A percentile compares a stretch with the other conserved stretches of the same genome.
These are phyloP conservation scores for Branchinecta lynchi DNA, from an alignment of 1,140 invertebrate species.

Conservation along the genomic window DNA sequence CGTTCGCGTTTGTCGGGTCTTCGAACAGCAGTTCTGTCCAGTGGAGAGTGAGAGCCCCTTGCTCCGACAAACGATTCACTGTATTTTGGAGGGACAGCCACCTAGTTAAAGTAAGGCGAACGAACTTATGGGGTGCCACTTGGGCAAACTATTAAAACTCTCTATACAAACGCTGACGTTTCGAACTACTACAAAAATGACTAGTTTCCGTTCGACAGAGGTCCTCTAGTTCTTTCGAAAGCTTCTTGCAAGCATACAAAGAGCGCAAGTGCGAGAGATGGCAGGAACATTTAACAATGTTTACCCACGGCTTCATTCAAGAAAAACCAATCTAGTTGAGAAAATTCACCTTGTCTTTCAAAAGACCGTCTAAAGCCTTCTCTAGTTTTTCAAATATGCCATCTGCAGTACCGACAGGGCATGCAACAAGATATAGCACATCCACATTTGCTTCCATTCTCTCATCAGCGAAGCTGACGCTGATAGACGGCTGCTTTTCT, in stretches of 20 bases:
- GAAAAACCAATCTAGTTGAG: constrained; percentile 20
- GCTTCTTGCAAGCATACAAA: constrained; percentile 21
- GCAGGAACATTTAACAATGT: constrained; percentile 21
- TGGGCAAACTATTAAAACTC: constrained; percentile 20
- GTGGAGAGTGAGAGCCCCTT: constrained; percentile 29
- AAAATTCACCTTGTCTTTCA: constrained; percentile 7
- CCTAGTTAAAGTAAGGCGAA: constrained; percentile 15
- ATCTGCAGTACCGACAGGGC: neutral
- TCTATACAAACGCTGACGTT: constrained; percentile 15
- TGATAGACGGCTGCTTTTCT: neutral
- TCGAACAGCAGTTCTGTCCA: constrained; percentile 26
- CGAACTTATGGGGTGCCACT: constrained; percentile 17
- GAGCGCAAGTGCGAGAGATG: constrained; percentile 20
- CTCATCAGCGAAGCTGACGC: neutral
- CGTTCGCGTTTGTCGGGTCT: constrained; percentile 29
- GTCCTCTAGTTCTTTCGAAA: constrained; percentile 21
- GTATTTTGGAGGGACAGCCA: constrained; percentile 20
- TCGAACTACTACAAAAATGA: constrained; percentile 21
- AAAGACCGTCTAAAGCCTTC: neutral
- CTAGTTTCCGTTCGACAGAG: constrained; percentile 17
- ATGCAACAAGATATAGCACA: neutral
- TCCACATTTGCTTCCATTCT: constrained; percentile 7
- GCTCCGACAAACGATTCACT: constrained; percentile 20
- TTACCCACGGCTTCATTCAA: constrained; percentile 17
- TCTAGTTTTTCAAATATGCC: neutral